These are phyloP conservation scores for Adrianichthys oophorus DNA, from an alignment of 2,797 vertebrate genomes.

Conservation along the genomic window DNA sequence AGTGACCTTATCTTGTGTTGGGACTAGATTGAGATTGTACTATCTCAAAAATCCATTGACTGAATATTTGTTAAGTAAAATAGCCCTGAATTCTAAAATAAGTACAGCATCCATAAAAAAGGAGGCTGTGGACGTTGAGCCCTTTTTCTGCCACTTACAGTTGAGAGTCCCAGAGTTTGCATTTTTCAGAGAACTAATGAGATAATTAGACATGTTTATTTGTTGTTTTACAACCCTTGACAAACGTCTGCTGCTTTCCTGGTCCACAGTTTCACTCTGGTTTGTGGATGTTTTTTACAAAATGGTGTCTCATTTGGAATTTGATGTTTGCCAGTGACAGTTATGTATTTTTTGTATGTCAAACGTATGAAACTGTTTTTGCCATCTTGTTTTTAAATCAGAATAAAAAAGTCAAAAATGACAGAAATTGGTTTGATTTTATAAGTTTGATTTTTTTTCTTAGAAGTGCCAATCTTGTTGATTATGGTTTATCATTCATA, in stretches of 20 bases:
- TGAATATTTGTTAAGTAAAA: too few species aligned
- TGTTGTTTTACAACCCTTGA: conserved; percentile 19
- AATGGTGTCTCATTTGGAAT: conserved; percentile 21
- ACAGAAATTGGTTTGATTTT: conserved; percentile 1
- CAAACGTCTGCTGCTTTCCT: conserved; percentile 19
- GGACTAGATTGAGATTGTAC: too few species aligned
- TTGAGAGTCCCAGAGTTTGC: not conserved
- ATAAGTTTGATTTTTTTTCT: not conserved
- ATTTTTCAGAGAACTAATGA: not conserved
- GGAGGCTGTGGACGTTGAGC: not conserved
- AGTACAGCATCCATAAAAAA: not conserved
- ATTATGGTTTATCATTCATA: too few species aligned
- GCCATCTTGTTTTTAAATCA: conserved; percentile 30
- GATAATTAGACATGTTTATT: conserved; percentile 9
- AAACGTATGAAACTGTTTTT: conserved; percentile 19
- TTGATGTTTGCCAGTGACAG: conserved; percentile 39
- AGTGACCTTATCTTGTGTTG: too few species aligned
- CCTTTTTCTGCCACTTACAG: not conserved
- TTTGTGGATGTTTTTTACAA: conserved; percentile 7
- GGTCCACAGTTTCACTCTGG: conserved; percentile 8
- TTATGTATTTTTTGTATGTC: conserved; percentile 40
- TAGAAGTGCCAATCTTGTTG: too few species aligned
- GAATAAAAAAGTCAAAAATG: conserved; percentile 30
- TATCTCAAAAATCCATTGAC: too few species aligned
- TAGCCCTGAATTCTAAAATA: too few species aligned